phyloP scores from a whole-genome alignment of 2,113 vertebrate genomes.

The Eulemur macaco region DNA sequence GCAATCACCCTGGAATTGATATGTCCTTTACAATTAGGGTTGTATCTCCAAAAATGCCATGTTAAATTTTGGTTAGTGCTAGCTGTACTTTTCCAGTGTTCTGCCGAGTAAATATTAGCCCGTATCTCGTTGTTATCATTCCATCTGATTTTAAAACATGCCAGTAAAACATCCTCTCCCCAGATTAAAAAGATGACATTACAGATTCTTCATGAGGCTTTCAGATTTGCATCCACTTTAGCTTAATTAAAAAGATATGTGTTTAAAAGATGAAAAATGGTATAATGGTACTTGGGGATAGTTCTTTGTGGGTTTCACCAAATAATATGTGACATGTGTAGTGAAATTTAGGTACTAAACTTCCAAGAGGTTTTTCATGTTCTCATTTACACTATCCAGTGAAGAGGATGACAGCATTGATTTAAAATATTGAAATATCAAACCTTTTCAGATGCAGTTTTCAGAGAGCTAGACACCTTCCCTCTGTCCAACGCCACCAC shows the following conservation, averaged over 20 bases:
- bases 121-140: not conserved
- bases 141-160: not conserved
- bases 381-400: not conserved
- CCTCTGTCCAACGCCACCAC: not conserved
- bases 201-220: not conserved
- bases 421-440: constrained; percentile 74
- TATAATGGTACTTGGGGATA: not conserved
- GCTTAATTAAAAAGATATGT: not conserved
- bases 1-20: not conserved
- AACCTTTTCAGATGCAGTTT: constrained; percentile 20
- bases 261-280: not conserved
- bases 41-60: constrained; percentile 10
- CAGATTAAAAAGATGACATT: not conserved
- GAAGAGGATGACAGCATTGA: not conserved
- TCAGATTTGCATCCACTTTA: not conserved
- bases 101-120: not conserved
- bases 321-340: not conserved
- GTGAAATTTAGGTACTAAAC: not conserved
- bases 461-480: constrained; percentile 3
- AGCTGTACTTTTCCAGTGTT: not conserved
- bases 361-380: constrained; percentile 64
- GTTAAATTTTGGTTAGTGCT: not conserved
- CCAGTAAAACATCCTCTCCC: not conserved
- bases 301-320: not conserved
- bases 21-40: not conserved